A percentile compares a stretch with the other conserved stretches of the same genome.
Evolutionary conservation across 2,888 invertebrate genomes (phyloP).

Genomic region (Fragum sueziense): DNA sequence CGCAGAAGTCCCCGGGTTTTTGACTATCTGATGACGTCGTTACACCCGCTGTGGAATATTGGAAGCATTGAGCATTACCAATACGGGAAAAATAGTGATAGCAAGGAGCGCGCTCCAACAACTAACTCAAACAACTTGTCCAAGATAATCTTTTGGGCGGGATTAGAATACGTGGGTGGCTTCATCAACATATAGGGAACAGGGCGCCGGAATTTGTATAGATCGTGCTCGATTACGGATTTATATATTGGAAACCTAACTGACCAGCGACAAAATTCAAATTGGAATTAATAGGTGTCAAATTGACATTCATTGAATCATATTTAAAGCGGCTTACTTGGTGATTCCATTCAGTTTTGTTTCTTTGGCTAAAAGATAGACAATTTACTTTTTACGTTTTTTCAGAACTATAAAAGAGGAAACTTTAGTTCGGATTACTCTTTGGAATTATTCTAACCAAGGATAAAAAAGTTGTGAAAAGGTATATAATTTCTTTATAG

Average conservation of each 20-base stretch:
- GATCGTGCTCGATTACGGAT: constrained; percentile 10
- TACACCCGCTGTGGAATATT: constrained; percentile 5
- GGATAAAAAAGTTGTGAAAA: constrained; percentile 17
- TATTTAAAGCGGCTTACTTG: neutral
- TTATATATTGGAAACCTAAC: constrained; percentile 1
- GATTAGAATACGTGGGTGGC: constrained; percentile 50
- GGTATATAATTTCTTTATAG: constrained; percentile 14
- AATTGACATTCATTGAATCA: neutral
- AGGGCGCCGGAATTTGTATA: constrained; percentile 1
- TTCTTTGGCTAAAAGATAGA: neutral
- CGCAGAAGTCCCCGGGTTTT: constrained; percentile 1
- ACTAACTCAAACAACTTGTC: constrained; percentile 1
- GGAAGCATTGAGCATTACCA: neutral
- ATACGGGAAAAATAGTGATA: constrained; percentile 13
- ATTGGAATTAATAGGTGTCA: neutral
- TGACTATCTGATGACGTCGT: constrained; percentile 14
- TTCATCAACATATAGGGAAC: constrained; percentile 48
- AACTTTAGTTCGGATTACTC: neutral
- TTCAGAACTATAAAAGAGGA: no score
- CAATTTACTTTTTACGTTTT: neutral
- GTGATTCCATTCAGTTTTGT: neutral
- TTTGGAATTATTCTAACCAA: neutral
- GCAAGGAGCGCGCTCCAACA: constrained; percentile 6
- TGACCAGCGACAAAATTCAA: neutral
- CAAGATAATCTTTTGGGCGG: constrained; percentile 41